Conservation (phyloP, 1,140 invertebrate species). For the Megalonaias nervosa region DNA sequence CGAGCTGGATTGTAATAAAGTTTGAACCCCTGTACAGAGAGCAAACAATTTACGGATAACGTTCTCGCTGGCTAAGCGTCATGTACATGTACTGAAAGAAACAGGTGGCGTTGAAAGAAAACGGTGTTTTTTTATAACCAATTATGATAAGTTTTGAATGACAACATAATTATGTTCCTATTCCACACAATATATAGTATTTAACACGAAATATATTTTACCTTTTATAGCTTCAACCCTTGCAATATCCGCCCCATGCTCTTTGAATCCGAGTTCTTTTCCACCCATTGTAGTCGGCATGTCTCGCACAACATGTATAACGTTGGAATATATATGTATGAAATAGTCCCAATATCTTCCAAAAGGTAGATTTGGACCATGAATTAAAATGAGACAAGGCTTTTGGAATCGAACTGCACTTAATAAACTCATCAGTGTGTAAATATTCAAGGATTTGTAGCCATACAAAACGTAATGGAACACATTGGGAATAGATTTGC, state of each 20-base stretch:
- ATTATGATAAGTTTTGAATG: no score
- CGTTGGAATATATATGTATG: conserved; percentile 21
- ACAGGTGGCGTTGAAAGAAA: no score
- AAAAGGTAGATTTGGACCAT: conserved; percentile 30
- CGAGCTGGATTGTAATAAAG: no score
- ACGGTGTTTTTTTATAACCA: no score
- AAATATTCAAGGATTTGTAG: neutral
- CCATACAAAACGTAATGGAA: conserved; percentile 20
- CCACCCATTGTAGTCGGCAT: conserved; percentile 31
- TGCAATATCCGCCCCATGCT: conserved; percentile 45
- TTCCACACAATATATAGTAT: neutral
- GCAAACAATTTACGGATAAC: no score
- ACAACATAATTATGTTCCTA: no score
- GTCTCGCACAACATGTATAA: conserved; percentile 32
- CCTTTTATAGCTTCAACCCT: conserved; percentile 37
- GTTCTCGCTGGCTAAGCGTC: no score
- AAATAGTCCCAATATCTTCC: conserved; percentile 38
- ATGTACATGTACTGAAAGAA: no score
- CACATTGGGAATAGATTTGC: conserved; percentile 16
- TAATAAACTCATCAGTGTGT: conserved; percentile 10
- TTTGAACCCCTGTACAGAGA: no score
- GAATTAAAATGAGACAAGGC: conserved; percentile 41
- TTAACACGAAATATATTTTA: conserved; percentile 5
- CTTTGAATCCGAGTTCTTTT: conserved; percentile 24
- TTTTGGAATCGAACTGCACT: conserved; percentile 25